A percentile compares a stretch with the other conserved stretches of the same genome.
Conservation (phyloP, 2,888 invertebrate species). For the Caenorhabditis afra region DNA sequence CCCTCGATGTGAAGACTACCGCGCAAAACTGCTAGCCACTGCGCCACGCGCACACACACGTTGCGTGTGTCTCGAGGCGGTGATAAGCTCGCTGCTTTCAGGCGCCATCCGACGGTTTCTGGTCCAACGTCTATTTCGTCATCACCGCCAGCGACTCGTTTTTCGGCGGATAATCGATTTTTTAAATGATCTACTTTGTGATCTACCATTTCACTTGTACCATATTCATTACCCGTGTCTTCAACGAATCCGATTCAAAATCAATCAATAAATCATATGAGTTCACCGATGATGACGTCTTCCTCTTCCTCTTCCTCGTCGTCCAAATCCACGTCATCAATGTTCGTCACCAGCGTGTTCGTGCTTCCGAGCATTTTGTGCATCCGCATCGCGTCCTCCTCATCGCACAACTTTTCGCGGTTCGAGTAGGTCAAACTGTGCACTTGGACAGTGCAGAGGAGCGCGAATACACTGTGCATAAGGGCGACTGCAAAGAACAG, state of each 20-base stretch:
- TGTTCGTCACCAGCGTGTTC: slow-evolving; percentile 54
- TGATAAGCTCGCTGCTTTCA: slow-evolving; percentile 9
- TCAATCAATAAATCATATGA: slow-evolving; percentile 6
- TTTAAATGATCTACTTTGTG: not conserved
- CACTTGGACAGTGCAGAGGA: slow-evolving; percentile 44
- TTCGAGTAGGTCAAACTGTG: slow-evolving; percentile 42
- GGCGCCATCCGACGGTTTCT: slow-evolving; percentile 37
- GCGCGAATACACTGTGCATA: slow-evolving; percentile 34
- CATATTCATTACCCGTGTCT: slow-evolving; percentile 34
- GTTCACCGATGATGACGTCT: slow-evolving; percentile 26
- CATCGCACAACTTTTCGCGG: slow-evolving; percentile 33
- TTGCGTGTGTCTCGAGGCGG: too few relatives aligned
- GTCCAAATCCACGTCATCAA: slow-evolving; percentile 23
- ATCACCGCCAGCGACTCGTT: slow-evolving; percentile 52
- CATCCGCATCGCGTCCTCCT: slow-evolving; percentile 23
- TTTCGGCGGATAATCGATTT: slow-evolving; percentile 37
- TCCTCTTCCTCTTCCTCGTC: slow-evolving; percentile 20
- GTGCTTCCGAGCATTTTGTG: slow-evolving; percentile 21
- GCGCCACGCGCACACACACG: too few relatives aligned
- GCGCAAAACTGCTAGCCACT: too few relatives aligned
- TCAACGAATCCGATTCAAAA: not conserved
- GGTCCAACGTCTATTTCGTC: slow-evolving; percentile 48
- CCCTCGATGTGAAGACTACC: not conserved
- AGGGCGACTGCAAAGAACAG: slow-evolving; percentile 39
- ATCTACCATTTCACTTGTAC: slow-evolving; percentile 12